Evolutionary conservation across 2,888 invertebrate genomes (phyloP), one percentile per base, ranked within the genome.

Genomic region (Nemurella pictetii): DNA sequence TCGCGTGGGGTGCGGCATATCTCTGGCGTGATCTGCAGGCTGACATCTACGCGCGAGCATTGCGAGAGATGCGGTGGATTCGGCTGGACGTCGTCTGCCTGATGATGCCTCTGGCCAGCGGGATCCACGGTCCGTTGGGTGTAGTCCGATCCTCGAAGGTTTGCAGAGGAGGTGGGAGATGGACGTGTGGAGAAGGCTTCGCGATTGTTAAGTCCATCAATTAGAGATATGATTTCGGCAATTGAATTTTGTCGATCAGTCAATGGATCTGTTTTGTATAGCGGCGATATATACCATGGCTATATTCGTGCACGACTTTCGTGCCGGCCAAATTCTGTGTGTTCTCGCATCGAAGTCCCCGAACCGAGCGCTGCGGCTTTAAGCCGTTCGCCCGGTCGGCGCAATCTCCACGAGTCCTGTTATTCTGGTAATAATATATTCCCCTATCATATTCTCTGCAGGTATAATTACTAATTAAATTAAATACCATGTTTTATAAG

Each of bases 401-500:
- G 75, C 75, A 9, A 1, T 12, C 55, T 9, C 1, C 2, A 12
- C 55, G 20, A 55, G 55, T 55, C 55, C 55, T 55, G 55, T 55
- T 55, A 12, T 20, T 55, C 15, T 32, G n/a, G 55, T 20, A n/a
- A n/a, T n/a, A n/a, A n/a, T n/a, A n/a, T n/a, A 20, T 55, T 55
- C 20, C 55, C 55, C 55, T 55, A 55, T 55, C 55, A 55, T 55
- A 55, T 55, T 55, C 55, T 20, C 55, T 55, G 55, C 55, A 12
- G 55, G 26, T 75, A 75, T 26, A 75, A 26, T 75, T n/a, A 78
- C 78, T 78, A 72, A 82, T 82, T 26, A 82, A 82, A 82, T 27
- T 82, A 28, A 82, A 82, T 82, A 28, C 28, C 32, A 35, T 81
- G 80, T 81, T 81, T 35, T 81, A 81, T 81, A 81, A 81, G n/a